phyloP scores from a whole-genome alignment of 2,797 vertebrate genomes.

The Centroberyx gerrardi region DNA sequence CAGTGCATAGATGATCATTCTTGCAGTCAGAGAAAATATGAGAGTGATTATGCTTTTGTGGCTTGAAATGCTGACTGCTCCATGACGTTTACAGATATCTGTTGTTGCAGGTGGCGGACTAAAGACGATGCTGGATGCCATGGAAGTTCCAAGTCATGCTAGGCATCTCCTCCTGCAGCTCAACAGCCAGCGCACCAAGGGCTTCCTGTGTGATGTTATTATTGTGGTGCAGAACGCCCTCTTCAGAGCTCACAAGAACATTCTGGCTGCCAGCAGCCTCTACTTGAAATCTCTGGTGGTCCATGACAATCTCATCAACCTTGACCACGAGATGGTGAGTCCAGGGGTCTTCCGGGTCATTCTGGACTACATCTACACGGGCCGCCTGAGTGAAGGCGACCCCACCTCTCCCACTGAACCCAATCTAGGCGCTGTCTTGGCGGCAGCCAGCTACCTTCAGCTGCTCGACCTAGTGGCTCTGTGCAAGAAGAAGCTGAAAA shows the following conservation, averaged over 20 bases:
- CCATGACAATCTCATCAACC: slow-evolving; percentile 99
- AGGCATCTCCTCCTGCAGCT: slow-evolving; percentile 99
- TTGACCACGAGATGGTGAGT: slow-evolving; percentile 99
- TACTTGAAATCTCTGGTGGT: slow-evolving; percentile 99
- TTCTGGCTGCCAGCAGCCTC: slow-evolving; percentile 99
- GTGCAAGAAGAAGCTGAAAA: slow-evolving; percentile 97
- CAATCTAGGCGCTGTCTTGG: slow-evolving; percentile 94
- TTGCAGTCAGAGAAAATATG: not conserved
- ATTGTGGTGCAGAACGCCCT: slow-evolving; percentile 99
- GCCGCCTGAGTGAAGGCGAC: slow-evolving; percentile 92
- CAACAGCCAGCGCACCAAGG: slow-evolving; percentile 98
- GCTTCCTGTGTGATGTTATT: slow-evolving; percentile 99
- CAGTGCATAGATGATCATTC: not conserved
- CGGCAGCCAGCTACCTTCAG: slow-evolving; percentile 98
- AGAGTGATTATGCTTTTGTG: not conserved
- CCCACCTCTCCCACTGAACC: slow-evolving; percentile 90
- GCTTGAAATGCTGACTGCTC: slow-evolving; percentile 30
- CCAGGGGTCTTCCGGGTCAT: slow-evolving; percentile 97
- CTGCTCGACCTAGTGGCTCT: slow-evolving; percentile 97
- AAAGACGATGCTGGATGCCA: slow-evolving; percentile 98
- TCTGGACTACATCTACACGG: slow-evolving; percentile 99
- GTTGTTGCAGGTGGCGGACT: slow-evolving; percentile 92
- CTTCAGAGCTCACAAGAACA: slow-evolving; percentile 99
- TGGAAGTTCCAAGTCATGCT: slow-evolving; percentile 98
- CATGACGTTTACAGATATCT: slow-evolving; percentile 76